These are phyloP conservation scores for Crocuta crocuta DNA, from an alignment of 2,113 vertebrate genomes.

Conservation along the genomic window DNA sequence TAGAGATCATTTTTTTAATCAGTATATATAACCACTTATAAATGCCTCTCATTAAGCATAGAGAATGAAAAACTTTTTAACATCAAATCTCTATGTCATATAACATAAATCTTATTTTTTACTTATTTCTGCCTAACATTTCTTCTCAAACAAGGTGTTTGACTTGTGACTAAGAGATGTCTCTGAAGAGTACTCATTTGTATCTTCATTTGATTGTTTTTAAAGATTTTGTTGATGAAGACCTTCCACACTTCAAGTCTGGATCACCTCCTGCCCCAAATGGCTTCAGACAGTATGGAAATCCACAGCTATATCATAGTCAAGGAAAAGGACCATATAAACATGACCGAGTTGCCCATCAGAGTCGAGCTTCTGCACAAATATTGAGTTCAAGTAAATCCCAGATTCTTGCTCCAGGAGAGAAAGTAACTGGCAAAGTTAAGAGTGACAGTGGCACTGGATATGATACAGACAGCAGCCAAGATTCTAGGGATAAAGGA, in stretches of 20 bases:
- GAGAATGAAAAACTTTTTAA: background rate
- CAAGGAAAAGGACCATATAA: conserved; percentile 91
- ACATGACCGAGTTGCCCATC: conserved; percentile 82
- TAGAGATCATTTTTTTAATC: background rate
- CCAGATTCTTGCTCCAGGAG: conserved; percentile 72
- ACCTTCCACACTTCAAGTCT: conserved; percentile 85
- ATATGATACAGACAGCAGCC: conserved; percentile 95
- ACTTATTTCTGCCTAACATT: background rate
- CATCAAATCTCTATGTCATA: background rate
- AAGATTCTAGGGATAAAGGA: conserved; percentile 90
- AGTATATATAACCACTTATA: background rate
- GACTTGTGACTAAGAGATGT: background rate
- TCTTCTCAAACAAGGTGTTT: background rate
- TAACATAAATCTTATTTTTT: background rate
- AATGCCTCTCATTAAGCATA: background rate
- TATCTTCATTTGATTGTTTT: background rate
- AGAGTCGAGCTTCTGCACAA: conserved; percentile 78
- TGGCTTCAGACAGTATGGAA: conserved; percentile 87
- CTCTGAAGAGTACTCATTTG: background rate
- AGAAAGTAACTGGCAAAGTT: conserved; percentile 72
- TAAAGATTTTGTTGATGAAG: conserved; percentile 88
- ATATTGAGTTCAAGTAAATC: conserved; percentile 68
- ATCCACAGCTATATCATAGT: conserved; percentile 89
- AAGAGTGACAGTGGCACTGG: conserved; percentile 86
- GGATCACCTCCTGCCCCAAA: conserved; percentile 90